phyloP scores from a whole-genome alignment of 1,140 invertebrate species.

The Leptoteleia sp. region DNA sequence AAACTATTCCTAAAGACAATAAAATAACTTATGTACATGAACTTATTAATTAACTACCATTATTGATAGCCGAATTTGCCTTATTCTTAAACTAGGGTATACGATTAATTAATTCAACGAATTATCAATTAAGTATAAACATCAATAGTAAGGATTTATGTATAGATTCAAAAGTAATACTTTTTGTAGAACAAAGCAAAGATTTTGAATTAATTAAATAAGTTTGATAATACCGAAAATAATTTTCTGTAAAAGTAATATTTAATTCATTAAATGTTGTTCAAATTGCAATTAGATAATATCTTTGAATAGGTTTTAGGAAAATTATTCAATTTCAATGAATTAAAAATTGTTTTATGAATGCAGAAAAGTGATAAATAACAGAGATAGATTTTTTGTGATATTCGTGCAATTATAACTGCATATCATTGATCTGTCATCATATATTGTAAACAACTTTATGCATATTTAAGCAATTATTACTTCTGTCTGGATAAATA shows the following conservation, averaged over 20 bases:
- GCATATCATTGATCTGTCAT: too few species aligned
- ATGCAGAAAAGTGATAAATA: too few species aligned
- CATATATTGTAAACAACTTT: too few species aligned
- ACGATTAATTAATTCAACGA: conserved; percentile 33
- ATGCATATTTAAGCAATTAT: too few species aligned
- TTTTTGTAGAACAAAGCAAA: background rate
- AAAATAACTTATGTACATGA: background rate
- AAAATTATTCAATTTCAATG: background rate
- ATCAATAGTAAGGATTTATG: background rate
- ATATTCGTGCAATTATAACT: too few species aligned
- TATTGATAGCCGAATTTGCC: conserved; percentile 30
- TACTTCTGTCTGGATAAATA: too few species aligned
- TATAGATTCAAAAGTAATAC: background rate
- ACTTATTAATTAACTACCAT: conserved; percentile 11
- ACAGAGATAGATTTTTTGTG: too few species aligned
- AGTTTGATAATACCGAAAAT: background rate
- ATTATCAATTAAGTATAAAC: conserved; percentile 6
- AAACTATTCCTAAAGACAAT: conserved; percentile 8
- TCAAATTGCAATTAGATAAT: too few species aligned
- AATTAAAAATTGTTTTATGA: too few species aligned
- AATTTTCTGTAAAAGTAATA: background rate
- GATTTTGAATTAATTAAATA: too few species aligned
- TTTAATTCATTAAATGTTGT: background rate
- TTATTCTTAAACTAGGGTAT: conserved; percentile 28
- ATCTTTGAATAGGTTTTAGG: too few species aligned